Conservation (phyloP, 2,113 vertebrate species). For the Phoxinus phoxinus region DNA sequence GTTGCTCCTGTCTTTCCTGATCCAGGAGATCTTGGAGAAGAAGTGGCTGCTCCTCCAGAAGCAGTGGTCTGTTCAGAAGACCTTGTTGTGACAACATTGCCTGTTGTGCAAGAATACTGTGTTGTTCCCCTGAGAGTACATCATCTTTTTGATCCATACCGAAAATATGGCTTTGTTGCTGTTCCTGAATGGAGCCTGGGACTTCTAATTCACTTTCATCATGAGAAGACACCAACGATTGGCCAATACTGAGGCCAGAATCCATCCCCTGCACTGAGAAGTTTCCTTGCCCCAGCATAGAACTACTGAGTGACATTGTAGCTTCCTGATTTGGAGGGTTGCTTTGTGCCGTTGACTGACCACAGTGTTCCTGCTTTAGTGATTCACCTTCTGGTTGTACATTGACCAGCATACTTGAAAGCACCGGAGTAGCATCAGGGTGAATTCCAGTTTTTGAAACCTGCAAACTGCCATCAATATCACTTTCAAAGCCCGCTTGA, state of each 20-base stretch:
- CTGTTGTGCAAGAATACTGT: slow-evolving; percentile 73
- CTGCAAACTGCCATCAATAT: slow-evolving; percentile 59
- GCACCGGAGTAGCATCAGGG: slow-evolving; percentile 83
- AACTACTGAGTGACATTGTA: slow-evolving; percentile 72
- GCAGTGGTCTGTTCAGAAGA: slow-evolving; percentile 84
- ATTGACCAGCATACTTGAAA: slow-evolving; percentile 87
- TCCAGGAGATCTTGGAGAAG: slow-evolving; percentile 96
- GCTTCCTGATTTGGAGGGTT: slow-evolving; percentile 75
- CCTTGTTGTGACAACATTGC: slow-evolving; percentile 76
- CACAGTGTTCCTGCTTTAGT: slow-evolving; percentile 72
- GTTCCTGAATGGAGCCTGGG: slow-evolving; percentile 76
- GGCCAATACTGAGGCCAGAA: slow-evolving; percentile 73
- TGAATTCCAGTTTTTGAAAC: slow-evolving; percentile 69
- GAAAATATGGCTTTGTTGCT: slow-evolving; percentile 67
- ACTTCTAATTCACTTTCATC: slow-evolving; percentile 72
- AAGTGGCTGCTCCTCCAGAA: slow-evolving; percentile 94
- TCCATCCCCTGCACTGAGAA: slow-evolving; percentile 72
- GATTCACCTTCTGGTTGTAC: slow-evolving; percentile 81
- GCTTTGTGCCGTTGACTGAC: slow-evolving; percentile 69
- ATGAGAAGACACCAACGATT: slow-evolving; percentile 79
- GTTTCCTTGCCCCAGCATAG: slow-evolving; percentile 70
- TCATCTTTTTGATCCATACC: slow-evolving; percentile 67
- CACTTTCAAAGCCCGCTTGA: slow-evolving; percentile 67
- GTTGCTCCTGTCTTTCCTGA: slow-evolving; percentile 96
- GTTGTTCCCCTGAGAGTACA: slow-evolving; percentile 70